Percentiles rank a stretch among this genome's conserved stretches.
Conservation (phyloP, 2,797 vertebrate genomes). For the Eulemur mongoz region DNA sequence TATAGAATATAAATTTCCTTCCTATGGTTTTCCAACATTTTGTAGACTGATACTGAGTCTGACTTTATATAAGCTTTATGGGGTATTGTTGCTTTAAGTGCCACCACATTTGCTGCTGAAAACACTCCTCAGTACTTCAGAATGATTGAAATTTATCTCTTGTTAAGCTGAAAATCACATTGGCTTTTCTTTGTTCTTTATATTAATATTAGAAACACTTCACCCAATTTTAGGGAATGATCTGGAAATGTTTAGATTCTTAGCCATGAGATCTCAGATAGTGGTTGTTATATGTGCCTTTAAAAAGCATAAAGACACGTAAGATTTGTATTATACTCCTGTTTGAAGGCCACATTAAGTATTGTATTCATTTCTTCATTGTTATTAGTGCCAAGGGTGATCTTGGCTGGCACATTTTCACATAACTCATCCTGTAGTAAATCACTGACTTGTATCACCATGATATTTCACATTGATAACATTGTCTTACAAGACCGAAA, state of each 20-base stretch:
- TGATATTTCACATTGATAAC: conserved; percentile 31
- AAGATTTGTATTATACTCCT: conserved; percentile 21
- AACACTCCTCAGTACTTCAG: conserved; percentile 4
- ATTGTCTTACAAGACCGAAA: conserved; percentile 11
- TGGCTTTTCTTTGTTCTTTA: conserved; percentile 39
- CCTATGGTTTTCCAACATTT: conserved; percentile 12
- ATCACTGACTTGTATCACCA: not conserved
- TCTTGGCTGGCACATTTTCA: conserved; percentile 23
- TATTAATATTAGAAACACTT: conserved; percentile 46
- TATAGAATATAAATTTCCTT: not conserved
- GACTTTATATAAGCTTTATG: not conserved
- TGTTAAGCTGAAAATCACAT: not conserved
- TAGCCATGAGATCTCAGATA: conserved; percentile 13
- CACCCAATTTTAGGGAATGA: conserved; percentile 47
- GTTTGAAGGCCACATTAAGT: conserved; percentile 7
- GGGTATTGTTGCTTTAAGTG: conserved; percentile 52
- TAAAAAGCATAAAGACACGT: conserved; percentile 17
- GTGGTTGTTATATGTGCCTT: not conserved
- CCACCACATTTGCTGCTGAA: not conserved
- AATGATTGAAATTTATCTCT: conserved; percentile 17
- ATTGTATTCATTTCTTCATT: conserved; percentile 40
- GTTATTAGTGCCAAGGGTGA: not conserved
- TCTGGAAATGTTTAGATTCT: conserved; percentile 35
- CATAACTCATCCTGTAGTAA: conserved; percentile 42
- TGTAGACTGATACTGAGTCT: not conserved